Evolutionary conservation across 1,140 invertebrate genomes (phyloP).

Genomic region (Drosophila malerkotliana): DNA sequence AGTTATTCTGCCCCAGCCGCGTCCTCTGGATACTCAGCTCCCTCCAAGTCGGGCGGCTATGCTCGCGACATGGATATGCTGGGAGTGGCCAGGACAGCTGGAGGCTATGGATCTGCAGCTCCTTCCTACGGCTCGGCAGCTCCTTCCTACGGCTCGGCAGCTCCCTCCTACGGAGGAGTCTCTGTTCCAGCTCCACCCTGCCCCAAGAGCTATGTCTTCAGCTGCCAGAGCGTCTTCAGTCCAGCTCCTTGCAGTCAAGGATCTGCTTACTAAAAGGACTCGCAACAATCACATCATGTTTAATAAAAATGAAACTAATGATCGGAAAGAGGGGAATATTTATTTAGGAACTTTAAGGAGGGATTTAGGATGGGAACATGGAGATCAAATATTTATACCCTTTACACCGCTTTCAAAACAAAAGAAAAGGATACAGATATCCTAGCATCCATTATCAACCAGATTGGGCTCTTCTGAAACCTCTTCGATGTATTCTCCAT

Average conservation of each 20-base stretch:
- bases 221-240: conserved; percentile 57
- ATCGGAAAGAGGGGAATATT: not conserved
- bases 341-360: not conserved
- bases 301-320: conserved; percentile 11
- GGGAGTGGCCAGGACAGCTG: conserved; percentile 23
- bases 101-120: conserved; percentile 23
- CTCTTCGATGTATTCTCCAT: not conserved
- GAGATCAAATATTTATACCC: too few relatives aligned
- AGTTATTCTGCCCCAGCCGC: conserved; percentile 34
- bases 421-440: not conserved
- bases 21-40: conserved; percentile 34
- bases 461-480: not conserved
- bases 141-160: not conserved
- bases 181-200: conserved; percentile 54
- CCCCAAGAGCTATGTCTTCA: conserved; percentile 59
- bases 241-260: conserved; percentile 55
- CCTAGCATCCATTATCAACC: not conserved
- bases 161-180: conserved; percentile 30
- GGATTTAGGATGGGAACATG: too few relatives aligned
- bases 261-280: conserved; percentile 30
- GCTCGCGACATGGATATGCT: conserved; percentile 51
- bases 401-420: too few relatives aligned
- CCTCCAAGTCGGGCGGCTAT: conserved; percentile 44
- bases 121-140: conserved; percentile 18
- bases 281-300: not conserved